Conservation (phyloP, 2,797 vertebrate species). For the Streptopelia turtur region DNA sequence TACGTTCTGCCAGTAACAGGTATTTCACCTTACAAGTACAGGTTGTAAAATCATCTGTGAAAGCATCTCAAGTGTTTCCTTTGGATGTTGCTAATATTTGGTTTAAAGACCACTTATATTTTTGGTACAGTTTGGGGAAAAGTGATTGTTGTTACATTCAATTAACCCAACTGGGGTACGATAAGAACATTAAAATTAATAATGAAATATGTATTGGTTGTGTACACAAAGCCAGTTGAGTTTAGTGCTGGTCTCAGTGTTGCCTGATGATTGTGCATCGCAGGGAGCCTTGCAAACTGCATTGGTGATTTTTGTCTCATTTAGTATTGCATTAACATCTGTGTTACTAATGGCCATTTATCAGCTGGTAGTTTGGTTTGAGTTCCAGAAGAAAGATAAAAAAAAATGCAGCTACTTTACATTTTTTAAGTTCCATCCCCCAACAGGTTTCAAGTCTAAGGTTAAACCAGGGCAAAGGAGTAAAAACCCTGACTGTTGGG, state of each 20-base stretch:
- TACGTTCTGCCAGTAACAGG: conserved; percentile 13
- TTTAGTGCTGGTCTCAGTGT: neutral
- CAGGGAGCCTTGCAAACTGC: neutral
- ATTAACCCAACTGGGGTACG: conserved; percentile 4
- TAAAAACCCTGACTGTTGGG: neutral
- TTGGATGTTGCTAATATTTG: neutral
- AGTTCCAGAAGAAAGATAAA: conserved; percentile 1
- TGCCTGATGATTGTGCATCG: neutral
- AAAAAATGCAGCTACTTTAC: neutral
- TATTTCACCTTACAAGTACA: conserved; percentile 48
- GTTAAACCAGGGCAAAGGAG: neutral
- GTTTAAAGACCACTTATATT: conserved; percentile 20
- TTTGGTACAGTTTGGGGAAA: neutral
- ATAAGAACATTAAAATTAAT: conserved; percentile 1
- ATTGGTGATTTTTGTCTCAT: conserved; percentile 33
- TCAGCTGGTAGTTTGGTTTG: conserved; percentile 5
- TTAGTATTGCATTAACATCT: conserved; percentile 33
- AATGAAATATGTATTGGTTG: neutral
- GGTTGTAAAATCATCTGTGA: conserved; percentile 30
- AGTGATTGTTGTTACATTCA: conserved; percentile 3
- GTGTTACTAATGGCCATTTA: conserved; percentile 5
- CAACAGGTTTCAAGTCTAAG: neutral
- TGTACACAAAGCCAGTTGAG: neutral
- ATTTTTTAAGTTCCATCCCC: neutral
- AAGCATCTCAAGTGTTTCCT: conserved; percentile 1